Percentiles rank a stretch among this genome's conserved stretches.
phyloP scores from a whole-genome alignment of 2,888 invertebrate genomes.

The Dolichomitus sp. region DNA sequence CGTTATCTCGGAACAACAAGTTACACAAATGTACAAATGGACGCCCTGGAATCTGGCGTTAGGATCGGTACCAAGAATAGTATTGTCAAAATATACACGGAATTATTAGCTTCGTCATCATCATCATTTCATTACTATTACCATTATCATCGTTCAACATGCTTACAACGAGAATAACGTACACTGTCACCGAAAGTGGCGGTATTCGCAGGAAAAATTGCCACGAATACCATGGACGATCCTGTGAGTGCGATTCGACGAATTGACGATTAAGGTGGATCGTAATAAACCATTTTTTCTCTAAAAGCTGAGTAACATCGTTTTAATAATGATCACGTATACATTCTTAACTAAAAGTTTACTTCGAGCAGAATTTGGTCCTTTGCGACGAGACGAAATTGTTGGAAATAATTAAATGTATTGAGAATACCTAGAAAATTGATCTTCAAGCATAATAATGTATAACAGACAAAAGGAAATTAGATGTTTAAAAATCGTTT shows the following conservation, averaged over 20 bases:
- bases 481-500: no score
- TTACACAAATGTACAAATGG: slow-evolving; percentile 75
- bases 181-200: slow-evolving; percentile 77
- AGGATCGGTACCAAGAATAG: slow-evolving; percentile 76
- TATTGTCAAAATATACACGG: slow-evolving; percentile 84
- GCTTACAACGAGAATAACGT: slow-evolving; percentile 78
- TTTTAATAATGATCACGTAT: background rate
- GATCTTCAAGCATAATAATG: no score
- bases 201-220: slow-evolving; percentile 64
- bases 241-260: slow-evolving; percentile 66
- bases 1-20: slow-evolving; percentile 53
- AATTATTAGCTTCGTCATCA: slow-evolving; percentile 68
- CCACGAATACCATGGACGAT: slow-evolving; percentile 72
- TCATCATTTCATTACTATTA: slow-evolving; percentile 53
- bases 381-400: no score
- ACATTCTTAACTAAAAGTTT: no score
- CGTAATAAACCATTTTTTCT: slow-evolving; percentile 18
- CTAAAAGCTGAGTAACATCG: slow-evolving; percentile 46
- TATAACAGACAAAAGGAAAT: no score
- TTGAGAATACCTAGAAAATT: no score
- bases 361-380: no score
- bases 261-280: slow-evolving; percentile 58
- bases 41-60: slow-evolving; percentile 71
- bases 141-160: slow-evolving; percentile 52
- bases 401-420: no score